A percentile compares a stretch with the other conserved stretches of the same genome.
Evolutionary conservation across 2,797 vertebrate species (phyloP).

Genomic region (Lagorchestes hirsutus): DNA sequence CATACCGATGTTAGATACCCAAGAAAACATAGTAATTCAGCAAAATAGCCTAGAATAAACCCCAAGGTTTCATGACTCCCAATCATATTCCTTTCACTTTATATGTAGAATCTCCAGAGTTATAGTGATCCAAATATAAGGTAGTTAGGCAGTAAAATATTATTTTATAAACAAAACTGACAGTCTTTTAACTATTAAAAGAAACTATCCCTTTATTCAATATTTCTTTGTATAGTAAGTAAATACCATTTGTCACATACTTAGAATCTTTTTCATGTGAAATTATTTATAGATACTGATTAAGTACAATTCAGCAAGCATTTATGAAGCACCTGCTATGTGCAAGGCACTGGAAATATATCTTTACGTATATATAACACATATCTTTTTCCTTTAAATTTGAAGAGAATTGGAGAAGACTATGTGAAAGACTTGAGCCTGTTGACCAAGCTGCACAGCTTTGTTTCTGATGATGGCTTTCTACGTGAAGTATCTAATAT

Average conservation of each 20-base stretch:
- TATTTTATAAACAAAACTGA: neutral
- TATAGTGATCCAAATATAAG: neutral
- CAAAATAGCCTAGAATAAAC: neutral
- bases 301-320: neutral
- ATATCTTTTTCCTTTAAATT: constrained; percentile 12
- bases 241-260: neutral
- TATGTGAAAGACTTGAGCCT: constrained; percentile 94
- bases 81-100: neutral
- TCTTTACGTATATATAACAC: neutral
- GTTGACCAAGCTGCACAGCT: constrained; percentile 89
- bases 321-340: neutral
- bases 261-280: neutral
- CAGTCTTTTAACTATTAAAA: neutral
- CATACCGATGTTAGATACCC: neutral
- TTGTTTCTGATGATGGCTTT: constrained; percentile 89
- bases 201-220: neutral
- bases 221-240: neutral
- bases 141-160: neutral
- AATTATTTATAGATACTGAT: neutral
- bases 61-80: neutral
- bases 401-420: constrained; percentile 94
- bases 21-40: neutral
- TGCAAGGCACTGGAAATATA: neutral
- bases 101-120: neutral
- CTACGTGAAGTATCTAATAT: constrained; percentile 93